Evolutionary conservation across 2,888 invertebrate species (phyloP).

Genomic region (Euproctis similis): DNA sequence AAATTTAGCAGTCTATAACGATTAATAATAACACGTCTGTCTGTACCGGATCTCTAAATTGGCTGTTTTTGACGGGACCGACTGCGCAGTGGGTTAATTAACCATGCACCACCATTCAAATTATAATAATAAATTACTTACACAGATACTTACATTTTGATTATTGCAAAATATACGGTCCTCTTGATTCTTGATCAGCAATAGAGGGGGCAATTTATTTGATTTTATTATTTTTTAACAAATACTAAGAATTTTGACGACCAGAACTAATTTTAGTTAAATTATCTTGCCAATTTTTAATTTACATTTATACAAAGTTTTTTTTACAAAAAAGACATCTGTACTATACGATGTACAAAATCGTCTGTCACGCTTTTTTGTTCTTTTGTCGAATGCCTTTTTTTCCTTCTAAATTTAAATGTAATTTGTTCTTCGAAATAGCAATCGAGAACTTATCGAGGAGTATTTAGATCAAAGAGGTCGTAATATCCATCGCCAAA

Average conservation of each 20-base stretch:
- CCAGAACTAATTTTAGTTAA: no score
- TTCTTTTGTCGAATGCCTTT: constrained; percentile 21
- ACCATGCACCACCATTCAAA: no score
- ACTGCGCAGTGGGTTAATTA: no score
- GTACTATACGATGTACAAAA: constrained; percentile 28
- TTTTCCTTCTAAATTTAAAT: constrained; percentile 11
- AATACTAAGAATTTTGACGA: constrained; percentile 32
- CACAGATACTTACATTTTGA: constrained; percentile 22
- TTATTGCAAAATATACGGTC: constrained; percentile 1
- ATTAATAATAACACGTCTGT: no score
- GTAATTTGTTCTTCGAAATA: background rate
- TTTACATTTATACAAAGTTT: constrained; percentile 32
- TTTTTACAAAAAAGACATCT: constrained; percentile 41
- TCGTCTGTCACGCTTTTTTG: constrained; percentile 40
- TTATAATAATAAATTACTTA: no score
- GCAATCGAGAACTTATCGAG: no score
- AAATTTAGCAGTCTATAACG: no score
- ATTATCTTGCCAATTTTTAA: no score
- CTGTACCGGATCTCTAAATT: no score
- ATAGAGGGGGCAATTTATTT: constrained; percentile 19
- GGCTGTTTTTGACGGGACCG: no score
- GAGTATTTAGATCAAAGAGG: no score
- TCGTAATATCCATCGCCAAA: no score
- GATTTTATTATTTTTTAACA: constrained; percentile 20
- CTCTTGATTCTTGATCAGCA: constrained; percentile 4